Base-by-base conservation (phyloP, 2,113 vertebrate species). In the Kryptolebias marmoratus region DNA sequence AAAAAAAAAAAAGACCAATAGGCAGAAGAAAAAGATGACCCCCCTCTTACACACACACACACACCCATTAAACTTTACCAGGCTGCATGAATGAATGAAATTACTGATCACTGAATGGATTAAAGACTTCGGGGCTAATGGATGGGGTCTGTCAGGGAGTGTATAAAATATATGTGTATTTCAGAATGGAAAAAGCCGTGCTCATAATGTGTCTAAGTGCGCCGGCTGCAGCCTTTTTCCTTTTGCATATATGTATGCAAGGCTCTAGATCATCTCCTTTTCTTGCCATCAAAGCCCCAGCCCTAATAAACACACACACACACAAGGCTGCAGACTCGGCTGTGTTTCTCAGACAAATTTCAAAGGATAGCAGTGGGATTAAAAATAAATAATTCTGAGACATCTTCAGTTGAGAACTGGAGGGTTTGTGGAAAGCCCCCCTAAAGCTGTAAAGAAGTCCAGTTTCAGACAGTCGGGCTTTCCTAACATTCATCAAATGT, bases 71-170 rank as follows among this genome's bases (percentile, higher is more conserved):
- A 36, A 47, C 58, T 44, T 67, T 64, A 59, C 39, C 55, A 63
- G 54, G 36, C n/a, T 47, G 68, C 36, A 63, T 79, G 64, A 79
- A 79, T 79, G 64, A 79, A 79, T 79, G 69, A 79, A 67, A 73
- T 79, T 79, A 79, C 52, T 0, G 4, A 68, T 57, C 44, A 47
- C 50, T 79, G 76, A 79, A 68, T 57, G 50, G 64, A 79, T 79
- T 62, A 62, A 68, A 63, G 68, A 67, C 68, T 66, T 16, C 18
- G 12, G 36, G 55, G 11, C 32, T 50, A 78, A 72, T 67, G 57
- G 57, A 61, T 61, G 69, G 57, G 54, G 10, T 36, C 67, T 60
- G 59, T 62, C 44, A 44, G 30, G 55, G 56, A 66, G 6, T 55
- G 55, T 64, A 31, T 67, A 42, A 50, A 14, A 31, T 57, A 18